Conservation (phyloP, 2,113 vertebrate species). For the Phalacrocorax pelagicus region DNA sequence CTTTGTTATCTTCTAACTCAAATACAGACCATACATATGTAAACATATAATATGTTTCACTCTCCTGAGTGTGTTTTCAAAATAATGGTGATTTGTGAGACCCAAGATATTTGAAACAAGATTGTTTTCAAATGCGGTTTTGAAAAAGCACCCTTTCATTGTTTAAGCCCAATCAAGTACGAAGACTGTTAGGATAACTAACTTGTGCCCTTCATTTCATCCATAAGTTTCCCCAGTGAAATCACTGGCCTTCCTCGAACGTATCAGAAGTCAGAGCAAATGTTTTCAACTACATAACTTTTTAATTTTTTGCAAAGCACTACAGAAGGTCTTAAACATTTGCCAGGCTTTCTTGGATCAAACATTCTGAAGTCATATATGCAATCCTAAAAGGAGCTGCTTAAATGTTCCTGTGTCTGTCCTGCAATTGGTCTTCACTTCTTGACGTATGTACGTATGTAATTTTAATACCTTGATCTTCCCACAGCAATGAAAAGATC, state of each 20-base stretch:
- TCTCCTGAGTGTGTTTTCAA: constrained; percentile 15
- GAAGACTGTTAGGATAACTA: background rate
- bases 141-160: constrained; percentile 54
- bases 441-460: constrained; percentile 68
- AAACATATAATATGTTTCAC: background rate
- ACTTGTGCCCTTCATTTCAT: constrained; percentile 41
- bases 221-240: constrained; percentile 44
- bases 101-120: background rate
- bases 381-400: constrained; percentile 27
- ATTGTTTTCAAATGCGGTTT: background rate
- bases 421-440: constrained; percentile 63
- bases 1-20: background rate
- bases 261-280: background rate
- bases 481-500: constrained; percentile 64
- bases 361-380: constrained; percentile 34
- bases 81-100: background rate
- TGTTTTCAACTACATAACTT: background rate
- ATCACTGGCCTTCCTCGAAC: constrained; percentile 45
- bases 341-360: constrained; percentile 59
- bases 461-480: constrained; percentile 71
- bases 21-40: background rate
- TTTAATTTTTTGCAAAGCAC: background rate
- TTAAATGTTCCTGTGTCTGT: constrained; percentile 57
- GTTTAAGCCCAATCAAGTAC: constrained; percentile 66
- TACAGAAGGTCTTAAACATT: constrained; percentile 63